These are phyloP conservation scores for Lycaon pictus DNA, from an alignment of 2,113 vertebrate species.

Conservation along the genomic window DNA sequence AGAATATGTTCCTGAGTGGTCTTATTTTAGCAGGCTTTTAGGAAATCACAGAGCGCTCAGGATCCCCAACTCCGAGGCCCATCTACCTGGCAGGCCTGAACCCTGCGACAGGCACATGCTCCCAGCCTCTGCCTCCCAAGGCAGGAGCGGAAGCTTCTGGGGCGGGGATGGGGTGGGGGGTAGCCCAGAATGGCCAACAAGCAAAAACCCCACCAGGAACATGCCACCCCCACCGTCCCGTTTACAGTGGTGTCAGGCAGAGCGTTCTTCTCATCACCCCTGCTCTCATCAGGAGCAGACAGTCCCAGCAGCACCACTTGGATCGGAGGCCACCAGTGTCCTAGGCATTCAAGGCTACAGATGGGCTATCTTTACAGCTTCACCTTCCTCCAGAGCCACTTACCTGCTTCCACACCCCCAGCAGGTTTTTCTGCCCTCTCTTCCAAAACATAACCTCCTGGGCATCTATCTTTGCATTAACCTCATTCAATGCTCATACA, in stretches of 20 bases:
- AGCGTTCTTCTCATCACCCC: accelerated
- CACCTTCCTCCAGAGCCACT: background rate
- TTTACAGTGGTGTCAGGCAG: accelerated
- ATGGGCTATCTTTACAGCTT: too few species aligned
- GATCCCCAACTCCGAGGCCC: background rate
- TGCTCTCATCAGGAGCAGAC: background rate
- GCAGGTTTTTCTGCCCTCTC: background rate
- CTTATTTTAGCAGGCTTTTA: constrained; percentile 57
- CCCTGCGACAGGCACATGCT: accelerated
- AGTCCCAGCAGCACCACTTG: accelerated
- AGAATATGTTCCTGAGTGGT: background rate
- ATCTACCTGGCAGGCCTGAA: background rate
- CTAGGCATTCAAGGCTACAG: background rate
- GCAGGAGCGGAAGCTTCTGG: accelerated
- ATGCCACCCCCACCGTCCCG: background rate
- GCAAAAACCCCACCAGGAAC: background rate
- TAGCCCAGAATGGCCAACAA: background rate
- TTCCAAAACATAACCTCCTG: background rate
- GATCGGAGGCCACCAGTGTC: accelerated
- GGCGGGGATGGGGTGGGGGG: background rate
- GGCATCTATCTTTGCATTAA: accelerated
- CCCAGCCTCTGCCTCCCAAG: background rate
- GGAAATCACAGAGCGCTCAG: background rate
- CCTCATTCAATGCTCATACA: background rate
- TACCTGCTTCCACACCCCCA: accelerated